phyloP scores from a whole-genome alignment of 2,113 vertebrate species.

The Calyptomena viridis region DNA sequence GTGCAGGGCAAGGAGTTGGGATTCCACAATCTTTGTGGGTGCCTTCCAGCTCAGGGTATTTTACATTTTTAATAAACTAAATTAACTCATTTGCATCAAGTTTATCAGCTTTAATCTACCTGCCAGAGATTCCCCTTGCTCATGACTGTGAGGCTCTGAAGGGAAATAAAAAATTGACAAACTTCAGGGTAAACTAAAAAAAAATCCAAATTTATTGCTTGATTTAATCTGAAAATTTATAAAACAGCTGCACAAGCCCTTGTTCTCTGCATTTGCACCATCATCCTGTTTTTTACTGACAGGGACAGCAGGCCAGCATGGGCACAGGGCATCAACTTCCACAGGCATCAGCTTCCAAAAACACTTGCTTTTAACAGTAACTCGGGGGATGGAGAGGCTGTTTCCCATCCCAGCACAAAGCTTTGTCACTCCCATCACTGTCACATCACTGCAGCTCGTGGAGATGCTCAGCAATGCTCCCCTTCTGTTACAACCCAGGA shows the following conservation, averaged over 20 bases:
- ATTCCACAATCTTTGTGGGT: background rate
- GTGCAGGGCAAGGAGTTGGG: background rate
- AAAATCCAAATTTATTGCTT: background rate
- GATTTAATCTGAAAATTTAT: background rate
- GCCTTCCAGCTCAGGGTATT: background rate
- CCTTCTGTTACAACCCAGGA: background rate
- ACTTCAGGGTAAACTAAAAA: background rate
- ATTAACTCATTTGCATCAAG: background rate
- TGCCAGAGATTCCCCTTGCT: background rate
- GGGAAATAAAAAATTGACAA: background rate
- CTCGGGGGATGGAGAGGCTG: background rate
- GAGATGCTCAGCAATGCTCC: background rate
- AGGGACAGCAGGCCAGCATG: background rate
- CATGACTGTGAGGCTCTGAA: background rate
- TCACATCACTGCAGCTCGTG: no score
- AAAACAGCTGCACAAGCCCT: background rate
- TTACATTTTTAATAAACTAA: background rate
- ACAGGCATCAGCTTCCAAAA: background rate
- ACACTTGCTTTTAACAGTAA: background rate
- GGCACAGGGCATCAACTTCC: background rate
- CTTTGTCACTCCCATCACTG: background rate
- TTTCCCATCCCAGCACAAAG: background rate
- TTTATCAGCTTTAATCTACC: background rate
- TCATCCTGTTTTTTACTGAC: background rate
- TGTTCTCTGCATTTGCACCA: background rate